Evolutionary conservation across 1,140 invertebrate species (phyloP).

Genomic region (Drosophila persimilis): DNA sequence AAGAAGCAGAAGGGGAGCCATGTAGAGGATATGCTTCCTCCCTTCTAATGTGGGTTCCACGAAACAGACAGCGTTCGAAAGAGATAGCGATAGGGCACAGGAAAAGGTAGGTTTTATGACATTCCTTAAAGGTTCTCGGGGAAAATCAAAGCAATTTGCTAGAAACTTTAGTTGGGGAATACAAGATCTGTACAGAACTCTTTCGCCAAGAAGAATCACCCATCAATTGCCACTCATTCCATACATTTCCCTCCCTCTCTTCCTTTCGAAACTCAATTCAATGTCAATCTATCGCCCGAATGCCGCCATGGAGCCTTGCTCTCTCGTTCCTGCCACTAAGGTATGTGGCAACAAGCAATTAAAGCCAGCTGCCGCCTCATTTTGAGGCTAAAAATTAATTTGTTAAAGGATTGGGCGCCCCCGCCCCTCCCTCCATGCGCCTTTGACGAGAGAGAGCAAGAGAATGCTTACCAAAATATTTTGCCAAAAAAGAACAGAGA

Average conservation of each 20-base stretch:
- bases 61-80: background rate
- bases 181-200: too few species aligned
- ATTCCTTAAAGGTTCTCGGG: constrained; percentile 13
- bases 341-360: constrained; percentile 67
- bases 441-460: constrained; percentile 27
- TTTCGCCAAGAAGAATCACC: too few species aligned
- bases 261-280: constrained; percentile 21
- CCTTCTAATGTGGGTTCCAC: constrained; percentile 21
- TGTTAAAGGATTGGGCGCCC: constrained; percentile 57
- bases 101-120: constrained; percentile 16
- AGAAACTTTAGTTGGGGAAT: too few species aligned
- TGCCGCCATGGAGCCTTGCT: background rate
- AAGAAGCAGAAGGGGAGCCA: background rate
- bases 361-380: constrained; percentile 65
- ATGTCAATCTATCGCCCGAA: constrained; percentile 47
- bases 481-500: constrained; percentile 44
- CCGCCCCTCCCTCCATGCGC: background rate
- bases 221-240: too few species aligned
- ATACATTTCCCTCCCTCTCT: background rate
- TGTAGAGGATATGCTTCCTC: constrained; percentile 17
- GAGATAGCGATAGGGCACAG: background rate
- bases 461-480: constrained; percentile 61
- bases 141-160: constrained; percentile 3
- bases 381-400: constrained; percentile 71
- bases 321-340: constrained; percentile 3